phyloP scores from a whole-genome alignment of 2,888 invertebrate species.

The Orchesellides sinensis region DNA sequence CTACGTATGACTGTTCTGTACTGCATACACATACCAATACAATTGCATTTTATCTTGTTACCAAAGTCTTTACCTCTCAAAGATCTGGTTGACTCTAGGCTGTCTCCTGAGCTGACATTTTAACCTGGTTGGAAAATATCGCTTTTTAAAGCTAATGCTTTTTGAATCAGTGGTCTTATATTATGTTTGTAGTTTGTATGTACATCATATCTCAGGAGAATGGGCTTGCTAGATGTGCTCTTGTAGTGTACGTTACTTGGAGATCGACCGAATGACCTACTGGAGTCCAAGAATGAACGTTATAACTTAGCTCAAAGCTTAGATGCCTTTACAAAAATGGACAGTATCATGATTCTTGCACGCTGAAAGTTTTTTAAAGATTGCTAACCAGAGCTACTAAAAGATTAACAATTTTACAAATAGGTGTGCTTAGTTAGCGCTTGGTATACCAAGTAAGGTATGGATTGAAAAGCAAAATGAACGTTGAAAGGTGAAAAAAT shows the following conservation, averaged over 20 bases:
- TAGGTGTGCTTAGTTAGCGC: too few relatives aligned
- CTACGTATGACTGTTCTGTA: neutral
- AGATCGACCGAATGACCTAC: neutral
- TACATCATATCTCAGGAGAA: neutral
- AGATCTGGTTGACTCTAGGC: conserved; percentile 44
- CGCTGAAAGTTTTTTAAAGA: too few relatives aligned
- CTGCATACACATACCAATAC: too few relatives aligned
- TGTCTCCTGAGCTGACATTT: conserved; percentile 59
- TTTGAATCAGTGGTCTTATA: neutral
- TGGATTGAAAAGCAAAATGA: too few relatives aligned
- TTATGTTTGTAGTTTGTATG: neutral
- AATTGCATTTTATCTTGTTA: conserved; percentile 31
- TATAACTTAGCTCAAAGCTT: too few relatives aligned
- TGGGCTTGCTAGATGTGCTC: too few relatives aligned
- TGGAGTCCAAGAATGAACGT: neutral
- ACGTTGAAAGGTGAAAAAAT: too few relatives aligned
- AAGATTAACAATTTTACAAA: too few relatives aligned
- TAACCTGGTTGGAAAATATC: conserved; percentile 33
- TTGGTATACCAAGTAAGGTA: too few relatives aligned
- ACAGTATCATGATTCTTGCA: too few relatives aligned
- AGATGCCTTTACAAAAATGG: too few relatives aligned
- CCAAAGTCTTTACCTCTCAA: conserved; percentile 2
- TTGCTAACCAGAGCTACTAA: too few relatives aligned
- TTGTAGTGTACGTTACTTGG: neutral
- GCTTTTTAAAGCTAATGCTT: neutral